These are phyloP conservation scores for Actenoides hombroni DNA, from an alignment of 2,113 vertebrate species.

Conservation along the genomic window DNA sequence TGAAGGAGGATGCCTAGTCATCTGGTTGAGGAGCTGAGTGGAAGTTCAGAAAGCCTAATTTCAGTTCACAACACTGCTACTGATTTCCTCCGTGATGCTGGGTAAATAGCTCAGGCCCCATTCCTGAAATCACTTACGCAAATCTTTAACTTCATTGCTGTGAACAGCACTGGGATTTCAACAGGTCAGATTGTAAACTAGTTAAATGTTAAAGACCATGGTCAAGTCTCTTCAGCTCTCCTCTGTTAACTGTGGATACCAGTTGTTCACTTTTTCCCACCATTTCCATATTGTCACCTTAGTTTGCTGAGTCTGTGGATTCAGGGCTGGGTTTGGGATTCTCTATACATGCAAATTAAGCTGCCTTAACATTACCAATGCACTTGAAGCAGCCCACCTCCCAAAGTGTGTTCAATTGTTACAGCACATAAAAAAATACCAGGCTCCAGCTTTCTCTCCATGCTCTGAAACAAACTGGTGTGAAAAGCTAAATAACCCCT, in stretches of 20 bases:
- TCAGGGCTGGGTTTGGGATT: neutral
- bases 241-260: neutral
- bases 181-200: neutral
- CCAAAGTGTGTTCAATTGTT: neutral
- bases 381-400: neutral
- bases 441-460: neutral
- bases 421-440: neutral
- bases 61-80: neutral
- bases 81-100: fast-evolving
- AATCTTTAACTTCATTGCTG: neutral
- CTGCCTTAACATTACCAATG: neutral
- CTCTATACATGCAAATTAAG: neutral
- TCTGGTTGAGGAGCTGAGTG: neutral
- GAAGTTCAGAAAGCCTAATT: neutral
- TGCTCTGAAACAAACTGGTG: neutral
- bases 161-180: neutral
- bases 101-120: neutral
- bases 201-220: neutral
- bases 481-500: neutral
- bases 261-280: neutral
- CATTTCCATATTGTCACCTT: neutral
- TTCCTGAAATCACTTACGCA: neutral
- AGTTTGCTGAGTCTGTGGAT: neutral
- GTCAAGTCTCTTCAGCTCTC: neutral
- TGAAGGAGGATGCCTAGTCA: neutral